Conservation (phyloP, 2,797 vertebrate species). For the Echeneis naucrates region DNA sequence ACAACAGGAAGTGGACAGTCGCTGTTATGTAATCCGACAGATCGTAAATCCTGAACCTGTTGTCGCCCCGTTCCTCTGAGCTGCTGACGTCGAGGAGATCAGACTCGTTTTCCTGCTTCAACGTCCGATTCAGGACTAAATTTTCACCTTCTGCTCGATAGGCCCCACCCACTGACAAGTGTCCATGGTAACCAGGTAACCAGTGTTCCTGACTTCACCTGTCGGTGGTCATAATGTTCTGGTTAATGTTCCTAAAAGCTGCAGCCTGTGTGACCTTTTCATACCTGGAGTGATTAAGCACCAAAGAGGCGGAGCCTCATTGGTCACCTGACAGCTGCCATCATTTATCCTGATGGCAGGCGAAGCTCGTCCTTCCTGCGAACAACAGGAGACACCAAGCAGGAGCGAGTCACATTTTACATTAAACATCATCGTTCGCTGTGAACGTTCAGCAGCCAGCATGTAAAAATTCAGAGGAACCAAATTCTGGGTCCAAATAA, state of each 20-base stretch:
- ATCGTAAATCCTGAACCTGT: not conserved
- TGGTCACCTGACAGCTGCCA: slow-evolving; percentile 9
- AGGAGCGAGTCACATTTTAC: not conserved
- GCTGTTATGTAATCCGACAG: slow-evolving; percentile 3
- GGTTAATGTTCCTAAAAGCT: not conserved
- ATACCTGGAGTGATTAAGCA: not conserved
- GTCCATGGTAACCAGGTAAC: no score
- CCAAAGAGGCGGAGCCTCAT: slow-evolving; percentile 16
- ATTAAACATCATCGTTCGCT: not conserved
- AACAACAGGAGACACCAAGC: not conserved
- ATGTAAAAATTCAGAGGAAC: no score
- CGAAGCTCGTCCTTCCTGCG: slow-evolving; percentile 1
- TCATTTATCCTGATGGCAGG: slow-evolving; percentile 15
- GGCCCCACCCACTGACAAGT: no score
- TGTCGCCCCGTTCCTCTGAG: not conserved
- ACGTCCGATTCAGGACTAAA: not conserved
- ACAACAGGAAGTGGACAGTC: not conserved
- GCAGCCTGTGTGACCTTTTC: not conserved
- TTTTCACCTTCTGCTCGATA: no score
- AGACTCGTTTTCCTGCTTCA: no score
- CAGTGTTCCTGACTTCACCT: no score
- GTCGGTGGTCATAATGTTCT: no score
- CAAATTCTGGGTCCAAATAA: no score
- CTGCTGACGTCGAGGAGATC: no score
- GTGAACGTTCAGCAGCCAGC: not conserved